Evolutionary conservation across 2,113 vertebrate genomes (phyloP).

Genomic region (Platysteira castanea): DNA sequence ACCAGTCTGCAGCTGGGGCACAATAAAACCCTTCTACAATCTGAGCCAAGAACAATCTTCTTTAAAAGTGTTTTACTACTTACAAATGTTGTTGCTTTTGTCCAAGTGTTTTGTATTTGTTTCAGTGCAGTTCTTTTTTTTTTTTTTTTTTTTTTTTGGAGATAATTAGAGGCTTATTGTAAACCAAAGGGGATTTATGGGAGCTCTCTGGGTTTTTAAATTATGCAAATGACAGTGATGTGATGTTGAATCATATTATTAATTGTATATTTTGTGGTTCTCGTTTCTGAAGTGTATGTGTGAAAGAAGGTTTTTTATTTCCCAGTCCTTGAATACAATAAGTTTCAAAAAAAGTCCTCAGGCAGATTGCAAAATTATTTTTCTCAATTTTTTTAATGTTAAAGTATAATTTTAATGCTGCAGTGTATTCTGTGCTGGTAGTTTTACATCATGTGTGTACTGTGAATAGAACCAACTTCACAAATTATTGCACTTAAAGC

Average conservation of each 20-base stretch:
- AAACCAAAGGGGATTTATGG: slow-evolving; percentile 21
- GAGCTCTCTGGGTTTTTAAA: background rate
- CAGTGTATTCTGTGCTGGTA: background rate
- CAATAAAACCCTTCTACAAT: background rate
- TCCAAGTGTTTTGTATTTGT: slow-evolving; percentile 28
- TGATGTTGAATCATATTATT: background rate
- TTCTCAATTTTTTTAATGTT: background rate
- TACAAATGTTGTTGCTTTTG: background rate
- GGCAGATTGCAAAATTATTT: background rate
- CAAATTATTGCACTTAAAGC: background rate
- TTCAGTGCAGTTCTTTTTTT: background rate
- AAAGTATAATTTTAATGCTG: background rate
- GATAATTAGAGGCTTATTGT: slow-evolving; percentile 3
- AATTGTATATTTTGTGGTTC: background rate
- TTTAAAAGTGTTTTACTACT: slow-evolving; percentile 26
- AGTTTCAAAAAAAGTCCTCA: background rate
- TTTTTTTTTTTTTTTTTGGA: background rate
- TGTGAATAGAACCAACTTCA: background rate
- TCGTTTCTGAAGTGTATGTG: background rate
- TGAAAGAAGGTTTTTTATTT: background rate
- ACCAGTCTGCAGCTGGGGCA: slow-evolving; percentile 38
- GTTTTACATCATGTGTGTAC: background rate
- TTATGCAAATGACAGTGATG: slow-evolving; percentile 1
- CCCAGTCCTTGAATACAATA: background rate
- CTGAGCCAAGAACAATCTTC: slow-evolving; percentile 22